These are phyloP conservation scores for Vicugna pacos DNA, from an alignment of 2,113 vertebrate genomes.

Conservation along the genomic window DNA sequence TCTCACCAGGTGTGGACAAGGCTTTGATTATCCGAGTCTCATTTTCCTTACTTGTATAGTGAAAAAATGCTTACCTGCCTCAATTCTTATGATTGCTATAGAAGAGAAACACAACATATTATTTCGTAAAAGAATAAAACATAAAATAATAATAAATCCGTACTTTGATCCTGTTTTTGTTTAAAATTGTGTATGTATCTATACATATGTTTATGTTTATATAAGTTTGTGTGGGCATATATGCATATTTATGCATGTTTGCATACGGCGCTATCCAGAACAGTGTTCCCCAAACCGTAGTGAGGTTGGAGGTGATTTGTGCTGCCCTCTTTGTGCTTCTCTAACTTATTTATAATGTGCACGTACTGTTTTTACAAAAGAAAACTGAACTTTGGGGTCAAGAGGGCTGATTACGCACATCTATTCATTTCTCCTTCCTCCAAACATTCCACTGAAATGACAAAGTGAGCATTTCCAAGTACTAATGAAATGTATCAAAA, in stretches of 20 bases:
- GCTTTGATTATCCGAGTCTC: not conserved
- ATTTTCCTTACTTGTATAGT: not conserved
- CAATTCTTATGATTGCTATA: not conserved
- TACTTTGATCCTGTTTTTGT: not conserved
- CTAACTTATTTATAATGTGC: not conserved
- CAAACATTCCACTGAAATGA: not conserved
- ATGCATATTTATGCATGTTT: not conserved
- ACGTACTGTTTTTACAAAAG: not conserved
- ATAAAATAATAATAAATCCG: not conserved
- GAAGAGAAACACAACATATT: not conserved
- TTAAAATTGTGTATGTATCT: not conserved
- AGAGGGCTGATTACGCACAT: not conserved
- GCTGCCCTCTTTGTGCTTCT: not conserved
- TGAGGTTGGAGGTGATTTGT: not conserved
- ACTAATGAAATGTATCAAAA: not conserved
- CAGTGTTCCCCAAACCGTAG: not conserved
- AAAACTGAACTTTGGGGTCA: constrained; percentile 27
- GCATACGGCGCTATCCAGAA: not conserved
- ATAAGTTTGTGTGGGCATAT: not conserved
- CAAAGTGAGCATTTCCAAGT: not conserved
- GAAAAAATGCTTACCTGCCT: not conserved
- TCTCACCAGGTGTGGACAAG: not conserved
- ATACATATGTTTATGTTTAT: not conserved
- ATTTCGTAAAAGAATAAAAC: not conserved
- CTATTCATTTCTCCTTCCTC: not conserved